Conservation (phyloP, 2,888 invertebrate species). For the Pachydiplax longipennis region DNA sequence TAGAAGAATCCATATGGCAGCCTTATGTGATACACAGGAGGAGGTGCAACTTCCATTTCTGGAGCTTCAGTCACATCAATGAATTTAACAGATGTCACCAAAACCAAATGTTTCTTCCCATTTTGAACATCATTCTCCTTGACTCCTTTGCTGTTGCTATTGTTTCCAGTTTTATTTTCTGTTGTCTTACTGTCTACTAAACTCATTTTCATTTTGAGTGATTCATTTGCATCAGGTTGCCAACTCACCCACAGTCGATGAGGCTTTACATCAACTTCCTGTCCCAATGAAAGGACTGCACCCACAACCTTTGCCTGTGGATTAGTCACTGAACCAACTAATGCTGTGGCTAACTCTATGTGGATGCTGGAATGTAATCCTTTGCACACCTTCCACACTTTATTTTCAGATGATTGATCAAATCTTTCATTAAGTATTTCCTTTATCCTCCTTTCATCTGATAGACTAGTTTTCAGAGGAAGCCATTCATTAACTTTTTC, state of each 20-base stretch:
- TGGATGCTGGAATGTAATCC: constrained; percentile 57
- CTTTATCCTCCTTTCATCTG: constrained; percentile 56
- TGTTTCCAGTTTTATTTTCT: not conserved
- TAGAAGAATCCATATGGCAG: constrained; percentile 79
- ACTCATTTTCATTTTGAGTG: not conserved
- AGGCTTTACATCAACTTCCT: not conserved
- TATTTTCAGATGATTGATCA: constrained; percentile 57
- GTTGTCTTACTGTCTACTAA: not conserved
- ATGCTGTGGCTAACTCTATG: constrained; percentile 62
- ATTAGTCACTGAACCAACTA: constrained; percentile 60
- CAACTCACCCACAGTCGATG: not conserved
- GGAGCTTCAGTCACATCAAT: constrained; percentile 63
- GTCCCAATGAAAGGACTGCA: constrained; percentile 53
- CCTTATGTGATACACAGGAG: constrained; percentile 70
- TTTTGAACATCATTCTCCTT: not conserved
- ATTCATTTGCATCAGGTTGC: not conserved
- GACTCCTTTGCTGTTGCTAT: not conserved
- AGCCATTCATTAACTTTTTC: constrained; percentile 9
- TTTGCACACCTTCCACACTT: constrained; percentile 56
- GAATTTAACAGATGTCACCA: constrained; percentile 60
- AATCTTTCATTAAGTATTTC: constrained; percentile 53
- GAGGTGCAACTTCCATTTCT: constrained; percentile 64
- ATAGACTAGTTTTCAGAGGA: constrained; percentile 50
- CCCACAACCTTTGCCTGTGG: constrained; percentile 63
- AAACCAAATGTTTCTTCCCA: constrained; percentile 52